Conservation (phyloP, 1,140 invertebrate genomes). For the Goniozus legneri region DNA sequence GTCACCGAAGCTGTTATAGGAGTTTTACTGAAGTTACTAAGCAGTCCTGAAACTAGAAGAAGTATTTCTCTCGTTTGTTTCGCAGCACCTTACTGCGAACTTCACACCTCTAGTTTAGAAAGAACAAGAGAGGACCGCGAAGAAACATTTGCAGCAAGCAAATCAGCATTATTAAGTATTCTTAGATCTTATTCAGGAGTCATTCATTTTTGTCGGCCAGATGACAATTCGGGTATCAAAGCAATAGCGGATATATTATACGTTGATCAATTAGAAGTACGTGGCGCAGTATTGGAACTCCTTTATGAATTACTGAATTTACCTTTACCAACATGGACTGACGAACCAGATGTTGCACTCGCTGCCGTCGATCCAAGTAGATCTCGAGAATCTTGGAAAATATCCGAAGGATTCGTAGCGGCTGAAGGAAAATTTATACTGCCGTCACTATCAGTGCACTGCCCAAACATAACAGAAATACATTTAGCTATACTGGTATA, state of each 20-base stretch:
- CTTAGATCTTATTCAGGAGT: constrained; percentile 88
- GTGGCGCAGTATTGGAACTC: constrained; percentile 86
- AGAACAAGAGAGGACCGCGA: constrained; percentile 73
- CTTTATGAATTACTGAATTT: constrained; percentile 86
- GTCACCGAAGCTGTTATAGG: constrained; percentile 84
- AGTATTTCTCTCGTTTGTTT: constrained; percentile 77
- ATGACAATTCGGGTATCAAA: constrained; percentile 68
- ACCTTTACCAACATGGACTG: constrained; percentile 84
- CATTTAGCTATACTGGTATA: constrained; percentile 87
- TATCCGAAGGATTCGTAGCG: constrained; percentile 89
- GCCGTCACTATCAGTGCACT: constrained; percentile 75
- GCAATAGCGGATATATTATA: constrained; percentile 85
- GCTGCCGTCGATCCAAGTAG: constrained; percentile 79
- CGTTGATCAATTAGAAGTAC: constrained; percentile 81
- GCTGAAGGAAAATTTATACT: constrained; percentile 81
- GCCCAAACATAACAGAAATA: constrained; percentile 87
- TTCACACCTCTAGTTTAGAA: constrained; percentile 68
- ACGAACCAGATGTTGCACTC: constrained; percentile 83
- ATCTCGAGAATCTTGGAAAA: constrained; percentile 75
- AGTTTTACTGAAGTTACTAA: constrained; percentile 82
- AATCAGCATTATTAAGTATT: constrained; percentile 78
- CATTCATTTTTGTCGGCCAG: constrained; percentile 78
- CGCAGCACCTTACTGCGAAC: constrained; percentile 89
- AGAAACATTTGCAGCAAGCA: constrained; percentile 76
- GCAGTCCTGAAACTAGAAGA: constrained; percentile 79